These are phyloP conservation scores for Forbesichthys papilliferus DNA, from an alignment of 2,113 vertebrate species.

Conservation along the genomic window DNA sequence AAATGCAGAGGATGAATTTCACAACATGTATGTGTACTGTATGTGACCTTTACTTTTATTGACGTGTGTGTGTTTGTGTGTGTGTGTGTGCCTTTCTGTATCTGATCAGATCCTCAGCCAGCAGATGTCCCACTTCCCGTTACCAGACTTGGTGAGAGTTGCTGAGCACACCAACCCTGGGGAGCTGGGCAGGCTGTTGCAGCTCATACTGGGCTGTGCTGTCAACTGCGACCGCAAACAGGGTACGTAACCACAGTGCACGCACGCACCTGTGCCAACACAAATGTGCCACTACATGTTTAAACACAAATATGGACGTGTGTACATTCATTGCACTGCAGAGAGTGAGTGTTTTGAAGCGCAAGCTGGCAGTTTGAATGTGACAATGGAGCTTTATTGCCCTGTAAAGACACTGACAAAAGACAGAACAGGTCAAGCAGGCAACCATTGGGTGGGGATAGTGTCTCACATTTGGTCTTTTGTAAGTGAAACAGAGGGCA, in stretches of 20 bases:
- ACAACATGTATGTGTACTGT: too few species aligned
- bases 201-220: slow-evolving; percentile 95
- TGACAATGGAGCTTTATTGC: slow-evolving; percentile 20
- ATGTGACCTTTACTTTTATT: too few species aligned
- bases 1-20: too few species aligned
- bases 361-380: background rate
- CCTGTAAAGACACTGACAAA: slow-evolving; percentile 19
- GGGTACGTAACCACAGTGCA: slow-evolving; percentile 70
- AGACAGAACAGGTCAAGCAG: background rate
- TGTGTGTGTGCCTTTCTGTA: background rate
- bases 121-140: slow-evolving; percentile 86
- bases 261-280: background rate
- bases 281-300: background rate
- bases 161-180: slow-evolving; percentile 84
- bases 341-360: background rate
- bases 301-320: background rate
- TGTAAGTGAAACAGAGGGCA: background rate
- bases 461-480: slow-evolving; percentile 11
- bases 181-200: slow-evolving; percentile 89
- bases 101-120: slow-evolving; percentile 83
- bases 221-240: slow-evolving; percentile 96
- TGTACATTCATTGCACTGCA: background rate
- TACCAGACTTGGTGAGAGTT: slow-evolving; percentile 86
- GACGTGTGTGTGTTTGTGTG: background rate
- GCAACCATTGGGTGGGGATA: background rate